Evolutionary conservation across 2,113 vertebrate species (phyloP).

Genomic region (Dipodomys merriami): DNA sequence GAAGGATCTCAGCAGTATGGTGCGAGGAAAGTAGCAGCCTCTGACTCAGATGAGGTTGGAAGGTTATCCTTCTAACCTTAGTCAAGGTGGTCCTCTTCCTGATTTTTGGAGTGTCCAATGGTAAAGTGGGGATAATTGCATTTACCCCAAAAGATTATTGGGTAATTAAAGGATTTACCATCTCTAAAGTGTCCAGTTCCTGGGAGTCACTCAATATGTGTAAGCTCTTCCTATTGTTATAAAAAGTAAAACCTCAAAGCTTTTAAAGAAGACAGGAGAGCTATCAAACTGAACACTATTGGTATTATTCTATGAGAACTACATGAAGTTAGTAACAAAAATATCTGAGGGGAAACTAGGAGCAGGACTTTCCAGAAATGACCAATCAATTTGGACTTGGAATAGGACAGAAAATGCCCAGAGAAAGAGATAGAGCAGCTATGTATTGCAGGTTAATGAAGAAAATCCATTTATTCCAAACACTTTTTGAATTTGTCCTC

Average conservation of each 20-base stretch:
- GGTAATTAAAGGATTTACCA: background rate
- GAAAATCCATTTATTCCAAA: background rate
- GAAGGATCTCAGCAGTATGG: background rate
- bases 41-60: background rate
- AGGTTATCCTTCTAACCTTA: background rate
- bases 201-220: background rate
- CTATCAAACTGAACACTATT: background rate
- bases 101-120: background rate
- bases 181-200: background rate
- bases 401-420: background rate
- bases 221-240: background rate
- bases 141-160: background rate
- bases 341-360: background rate
- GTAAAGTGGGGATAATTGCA: background rate
- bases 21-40: background rate
- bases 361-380: background rate
- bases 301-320: background rate
- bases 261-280: background rate
- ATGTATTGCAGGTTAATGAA: background rate
- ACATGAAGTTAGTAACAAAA: conserved; percentile 15
- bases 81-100: background rate
- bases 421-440: background rate
- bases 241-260: background rate
- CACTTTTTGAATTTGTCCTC: background rate
- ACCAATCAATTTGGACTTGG: background rate